These are phyloP conservation scores for Pandemis heparana DNA, from an alignment of 2,888 invertebrate genomes.

Conservation along the genomic window DNA sequence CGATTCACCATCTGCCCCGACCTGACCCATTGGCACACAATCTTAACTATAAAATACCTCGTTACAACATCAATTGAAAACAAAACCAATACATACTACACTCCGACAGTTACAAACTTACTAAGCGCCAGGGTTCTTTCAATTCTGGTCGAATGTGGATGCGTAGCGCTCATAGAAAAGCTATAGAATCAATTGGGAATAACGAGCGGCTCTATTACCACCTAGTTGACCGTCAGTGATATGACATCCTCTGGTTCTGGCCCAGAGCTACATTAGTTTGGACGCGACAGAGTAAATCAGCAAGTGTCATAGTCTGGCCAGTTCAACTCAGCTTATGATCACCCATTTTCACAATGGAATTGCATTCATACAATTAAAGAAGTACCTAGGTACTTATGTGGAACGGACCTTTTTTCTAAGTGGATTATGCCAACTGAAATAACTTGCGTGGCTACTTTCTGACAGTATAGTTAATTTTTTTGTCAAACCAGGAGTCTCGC, in stretches of 20 bases:
- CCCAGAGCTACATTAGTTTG: background rate
- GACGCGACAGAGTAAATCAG: conserved; percentile 2
- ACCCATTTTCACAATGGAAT: no score
- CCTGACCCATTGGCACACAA: conserved; percentile 54
- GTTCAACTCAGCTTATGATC: no score
- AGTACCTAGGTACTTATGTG: no score
- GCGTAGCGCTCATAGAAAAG: conserved; percentile 61
- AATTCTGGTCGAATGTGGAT: conserved; percentile 20
- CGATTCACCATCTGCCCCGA: conserved; percentile 34
- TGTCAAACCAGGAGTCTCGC: no score
- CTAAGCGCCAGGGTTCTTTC: background rate
- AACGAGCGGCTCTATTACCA: conserved; percentile 43
- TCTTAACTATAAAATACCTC: conserved; percentile 46
- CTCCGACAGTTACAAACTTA: background rate
- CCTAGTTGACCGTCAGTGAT: conserved; percentile 40
- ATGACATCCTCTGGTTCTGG: conserved; percentile 28
- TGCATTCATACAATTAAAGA: no score
- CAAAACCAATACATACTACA: background rate
- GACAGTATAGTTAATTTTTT: no score
- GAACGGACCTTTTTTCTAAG: no score
- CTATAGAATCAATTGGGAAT: conserved; percentile 62
- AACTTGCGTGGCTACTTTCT: no score
- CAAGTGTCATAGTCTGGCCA: no score
- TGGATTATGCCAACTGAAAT: no score
- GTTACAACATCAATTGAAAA: conserved; percentile 41